These are phyloP conservation scores for Coboldia fuscipes DNA, from an alignment of 1,140 invertebrate species.

Conservation along the genomic window DNA sequence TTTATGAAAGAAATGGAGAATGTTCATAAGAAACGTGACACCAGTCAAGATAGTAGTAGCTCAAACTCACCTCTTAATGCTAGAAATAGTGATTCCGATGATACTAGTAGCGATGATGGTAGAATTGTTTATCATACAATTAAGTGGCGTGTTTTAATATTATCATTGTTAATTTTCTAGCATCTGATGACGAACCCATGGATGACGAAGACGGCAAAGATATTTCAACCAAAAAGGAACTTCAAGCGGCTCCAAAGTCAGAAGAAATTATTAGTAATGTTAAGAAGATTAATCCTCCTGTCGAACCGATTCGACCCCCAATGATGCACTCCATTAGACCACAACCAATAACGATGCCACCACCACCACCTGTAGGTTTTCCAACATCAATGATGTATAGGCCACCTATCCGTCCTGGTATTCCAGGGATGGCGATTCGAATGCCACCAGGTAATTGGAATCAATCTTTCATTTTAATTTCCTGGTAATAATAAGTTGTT, in stretches of 20 bases:
- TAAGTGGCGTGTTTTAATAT: too few relatives aligned
- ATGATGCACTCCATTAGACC: conserved; percentile 10
- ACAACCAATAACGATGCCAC: conserved; percentile 5
- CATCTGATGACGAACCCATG: too few relatives aligned
- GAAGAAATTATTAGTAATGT: conserved; percentile 7
- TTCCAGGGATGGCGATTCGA: conserved; percentile 1
- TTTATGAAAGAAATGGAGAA: conserved; percentile 84
- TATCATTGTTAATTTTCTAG: too few relatives aligned
- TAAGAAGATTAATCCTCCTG: too few relatives aligned
- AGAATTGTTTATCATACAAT: too few relatives aligned
- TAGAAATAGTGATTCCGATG: conserved; percentile 5
- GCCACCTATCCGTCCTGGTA: conserved; percentile 28
- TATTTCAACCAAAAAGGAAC: conserved; percentile 8
- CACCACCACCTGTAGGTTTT: conserved; percentile 13
- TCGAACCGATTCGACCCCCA: conserved; percentile 12
- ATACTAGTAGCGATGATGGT: conserved; percentile 4
- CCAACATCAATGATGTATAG: conserved; percentile 29
- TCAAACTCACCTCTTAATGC: conserved; percentile 18
- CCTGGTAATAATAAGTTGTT: background rate
- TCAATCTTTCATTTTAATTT: background rate
- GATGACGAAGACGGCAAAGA: conserved; percentile 10
- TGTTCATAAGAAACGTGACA: conserved; percentile 51
- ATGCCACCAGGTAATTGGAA: conserved; percentile 4
- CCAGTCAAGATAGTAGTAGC: conserved; percentile 30
- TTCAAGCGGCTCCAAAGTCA: background rate